Base-by-base conservation (phyloP, 92 coral and sea anemone species). In the Montipora capitata region DNA sequence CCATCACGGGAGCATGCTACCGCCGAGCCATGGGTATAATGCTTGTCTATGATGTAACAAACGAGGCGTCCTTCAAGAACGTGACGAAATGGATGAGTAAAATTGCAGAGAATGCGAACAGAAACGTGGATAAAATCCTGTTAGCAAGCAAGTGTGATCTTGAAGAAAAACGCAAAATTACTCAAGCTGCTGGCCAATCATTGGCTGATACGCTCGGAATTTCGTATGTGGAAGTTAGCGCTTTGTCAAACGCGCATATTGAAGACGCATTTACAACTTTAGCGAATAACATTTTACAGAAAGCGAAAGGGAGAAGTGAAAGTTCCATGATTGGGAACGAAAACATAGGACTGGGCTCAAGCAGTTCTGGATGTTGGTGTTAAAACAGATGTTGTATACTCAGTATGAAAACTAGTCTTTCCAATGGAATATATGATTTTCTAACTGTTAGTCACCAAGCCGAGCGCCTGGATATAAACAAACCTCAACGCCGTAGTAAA, bases 11-110 rank as follows among this genome's bases (percentile, higher is more conserved):
- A 2, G 91, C 99, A 18, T 95, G 94, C 74, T 97, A 97, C 91
- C 94, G 99, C 65, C 96, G 99, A 65, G 99, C 99, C 0, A 95
- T 97, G 99, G 99, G 98, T 0, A 96, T 97, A 35, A 93, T 97
- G 76, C 59, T 97, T 12, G 99, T 95, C 35, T 97, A 97, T 84
- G 99, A 97, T 90, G 94, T 97, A 58, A 94, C 99, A 35, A 93
- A 89, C 75, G 99, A 97, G 82, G 90, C 69, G 48, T 95, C 99
- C 9, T 97, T 90, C 75, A 80, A 77, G 51, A 96, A 88, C 70
- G 91, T 97, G 12, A 78, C 96, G 41, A 97, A 92, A 72, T 97
- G 99, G 99, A 79, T 95, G 54, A 75, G 80, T 52, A 94, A 96
- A 79, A 95, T 97, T 54, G 94, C 91, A 14, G 99, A 97, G 41